These are phyloP conservation scores for Suillia variegata DNA, from an alignment of 2,888 invertebrate genomes.

Conservation along the genomic window DNA sequence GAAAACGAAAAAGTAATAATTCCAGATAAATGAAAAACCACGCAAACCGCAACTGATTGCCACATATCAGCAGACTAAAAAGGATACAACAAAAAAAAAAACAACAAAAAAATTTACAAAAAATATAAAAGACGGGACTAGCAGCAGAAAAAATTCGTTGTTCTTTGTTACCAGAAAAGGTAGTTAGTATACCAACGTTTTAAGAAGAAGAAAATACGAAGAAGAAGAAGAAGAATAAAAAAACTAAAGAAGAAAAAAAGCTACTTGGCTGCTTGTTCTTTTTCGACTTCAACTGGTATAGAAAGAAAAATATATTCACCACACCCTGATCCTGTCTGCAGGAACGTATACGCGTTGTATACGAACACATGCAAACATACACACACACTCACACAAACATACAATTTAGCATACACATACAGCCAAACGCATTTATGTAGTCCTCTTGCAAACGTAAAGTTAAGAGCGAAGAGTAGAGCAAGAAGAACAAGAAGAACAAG, in stretches of 20 bases:
- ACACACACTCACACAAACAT: constrained; percentile 11
- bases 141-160: too few species aligned
- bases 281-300: constrained; percentile 17
- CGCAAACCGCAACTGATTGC: constrained; percentile 20
- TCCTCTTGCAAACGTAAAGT: too few species aligned
- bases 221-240: too few species aligned
- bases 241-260: constrained; percentile 25
- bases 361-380: constrained; percentile 25
- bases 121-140: too few species aligned
- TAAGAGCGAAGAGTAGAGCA: too few species aligned
- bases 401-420: constrained; percentile 6
- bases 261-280: constrained; percentile 9
- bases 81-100: too few species aligned
- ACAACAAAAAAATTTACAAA: constrained; percentile 12
- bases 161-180: constrained; percentile 17
- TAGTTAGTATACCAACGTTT: constrained; percentile 20
- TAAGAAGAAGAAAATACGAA: too few species aligned
- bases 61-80: constrained; percentile 28
- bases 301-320: constrained; percentile 52
- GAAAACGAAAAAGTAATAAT: constrained; percentile 20
- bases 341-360: constrained; percentile 22
- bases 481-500: too few species aligned
- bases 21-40: constrained; percentile 20
- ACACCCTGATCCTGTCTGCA: constrained; percentile 55
- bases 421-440: constrained; percentile 3